phyloP scores from a whole-genome alignment of 2,113 vertebrate genomes.

The Pedetes capensis region DNA sequence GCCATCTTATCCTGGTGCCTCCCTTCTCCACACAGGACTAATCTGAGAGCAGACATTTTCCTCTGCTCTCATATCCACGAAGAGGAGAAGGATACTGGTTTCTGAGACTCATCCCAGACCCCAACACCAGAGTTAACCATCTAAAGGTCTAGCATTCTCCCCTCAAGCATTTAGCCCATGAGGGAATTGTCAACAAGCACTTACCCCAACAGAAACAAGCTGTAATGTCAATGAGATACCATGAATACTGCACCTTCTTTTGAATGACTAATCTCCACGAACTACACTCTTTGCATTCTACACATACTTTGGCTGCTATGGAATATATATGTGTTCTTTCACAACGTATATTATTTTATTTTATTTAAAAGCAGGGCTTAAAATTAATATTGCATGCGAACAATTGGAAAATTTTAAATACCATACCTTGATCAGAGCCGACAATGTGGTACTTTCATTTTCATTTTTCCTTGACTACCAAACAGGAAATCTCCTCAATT shows the following conservation, averaged over 20 bases:
- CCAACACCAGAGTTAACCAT: constrained; percentile 1
- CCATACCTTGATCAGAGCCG: constrained; percentile 9
- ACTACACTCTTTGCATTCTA: constrained; percentile 50
- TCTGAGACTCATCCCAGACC: not conserved
- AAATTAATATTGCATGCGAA: constrained; percentile 9
- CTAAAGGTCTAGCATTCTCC: not conserved
- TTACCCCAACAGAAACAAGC: constrained; percentile 60
- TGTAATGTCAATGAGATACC: constrained; percentile 49
- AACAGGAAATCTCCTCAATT: constrained; percentile 63
- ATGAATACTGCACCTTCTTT: constrained; percentile 46
- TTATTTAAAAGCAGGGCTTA: not conserved
- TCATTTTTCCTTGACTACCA: constrained; percentile 57
- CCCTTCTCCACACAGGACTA: not conserved
- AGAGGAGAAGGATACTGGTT: not conserved
- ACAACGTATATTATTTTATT: not conserved
- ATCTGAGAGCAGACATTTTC: not conserved
- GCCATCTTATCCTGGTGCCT: not conserved
- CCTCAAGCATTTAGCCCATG: not conserved
- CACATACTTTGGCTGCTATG: constrained; percentile 43
- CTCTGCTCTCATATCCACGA: not conserved
- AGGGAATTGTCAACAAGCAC: constrained; percentile 41
- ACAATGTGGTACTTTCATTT: constrained; percentile 39
- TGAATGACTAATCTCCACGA: constrained; percentile 58
- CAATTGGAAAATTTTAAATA: constrained; percentile 36
- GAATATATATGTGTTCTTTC: constrained; percentile 1